Conservation (phyloP, 1,140 invertebrate species). For the Tribolium castaneum region DNA sequence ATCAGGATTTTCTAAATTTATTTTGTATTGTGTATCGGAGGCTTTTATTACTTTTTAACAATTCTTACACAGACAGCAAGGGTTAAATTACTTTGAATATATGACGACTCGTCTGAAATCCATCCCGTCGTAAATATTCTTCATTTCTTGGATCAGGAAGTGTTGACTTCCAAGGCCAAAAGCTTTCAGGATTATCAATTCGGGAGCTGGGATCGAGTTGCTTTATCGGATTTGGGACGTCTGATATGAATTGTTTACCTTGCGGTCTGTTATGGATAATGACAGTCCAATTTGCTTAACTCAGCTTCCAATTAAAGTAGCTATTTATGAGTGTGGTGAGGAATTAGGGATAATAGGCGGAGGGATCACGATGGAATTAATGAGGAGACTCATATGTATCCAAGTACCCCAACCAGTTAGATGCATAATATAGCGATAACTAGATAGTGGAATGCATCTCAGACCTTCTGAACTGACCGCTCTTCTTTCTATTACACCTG, state of each 20-base stretch:
- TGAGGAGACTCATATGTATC: constrained; percentile 13
- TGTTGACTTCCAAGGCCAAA: too few species aligned
- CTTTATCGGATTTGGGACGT: neutral
- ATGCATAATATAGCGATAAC: constrained; percentile 31
- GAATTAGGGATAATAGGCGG: constrained; percentile 28
- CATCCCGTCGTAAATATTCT: too few species aligned
- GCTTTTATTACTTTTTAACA: constrained; percentile 30
- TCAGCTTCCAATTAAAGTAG: neutral
- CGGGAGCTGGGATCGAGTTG: neutral
- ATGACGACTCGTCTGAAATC: too few species aligned
- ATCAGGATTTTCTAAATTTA: neutral
- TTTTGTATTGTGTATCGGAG: neutral
- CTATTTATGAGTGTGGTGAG: neutral
- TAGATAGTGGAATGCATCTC: constrained; percentile 36
- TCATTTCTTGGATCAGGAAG: too few species aligned
- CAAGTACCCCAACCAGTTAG: constrained; percentile 3
- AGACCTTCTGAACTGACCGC: constrained; percentile 6
- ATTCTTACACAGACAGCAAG: neutral
- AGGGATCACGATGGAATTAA: neutral
- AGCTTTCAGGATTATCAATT: neutral
- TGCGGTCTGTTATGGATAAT: neutral
- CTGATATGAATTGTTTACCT: neutral
- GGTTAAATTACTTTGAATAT: too few species aligned
- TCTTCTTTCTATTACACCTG: constrained; percentile 15
- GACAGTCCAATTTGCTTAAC: constrained; percentile 16